A percentile compares a stretch with the other conserved stretches of the same genome.
These are phyloP conservation scores for Sardinella longiceps DNA, from an alignment of 2,797 vertebrate species.

Conservation along the genomic window DNA sequence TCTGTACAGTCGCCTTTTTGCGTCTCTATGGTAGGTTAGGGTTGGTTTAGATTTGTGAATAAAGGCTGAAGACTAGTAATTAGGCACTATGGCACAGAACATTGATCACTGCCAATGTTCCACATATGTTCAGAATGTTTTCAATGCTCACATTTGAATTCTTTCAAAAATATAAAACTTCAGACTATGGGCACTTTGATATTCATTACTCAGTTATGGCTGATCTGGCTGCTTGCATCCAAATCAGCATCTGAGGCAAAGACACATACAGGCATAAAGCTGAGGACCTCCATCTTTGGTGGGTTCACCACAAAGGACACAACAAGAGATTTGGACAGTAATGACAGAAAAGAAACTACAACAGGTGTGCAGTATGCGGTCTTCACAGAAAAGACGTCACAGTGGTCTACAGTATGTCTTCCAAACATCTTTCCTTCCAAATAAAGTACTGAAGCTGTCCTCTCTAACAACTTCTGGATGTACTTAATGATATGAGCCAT, in stretches of 20 bases:
- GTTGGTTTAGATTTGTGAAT: background rate
- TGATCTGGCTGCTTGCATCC: background rate
- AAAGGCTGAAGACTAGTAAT: background rate
- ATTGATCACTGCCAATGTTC: slow-evolving; percentile 27
- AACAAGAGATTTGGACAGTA: background rate
- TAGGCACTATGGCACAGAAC: slow-evolving; percentile 35
- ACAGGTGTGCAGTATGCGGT: background rate
- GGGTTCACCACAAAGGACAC: slow-evolving; percentile 9
- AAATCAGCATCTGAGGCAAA: background rate
- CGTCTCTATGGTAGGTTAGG: background rate
- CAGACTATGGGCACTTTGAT: slow-evolving; percentile 15
- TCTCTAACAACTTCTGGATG: background rate
- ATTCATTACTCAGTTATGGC: background rate
- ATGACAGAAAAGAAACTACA: background rate
- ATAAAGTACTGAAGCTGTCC: slow-evolving; percentile 15
- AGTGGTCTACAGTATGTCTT: slow-evolving; percentile 10
- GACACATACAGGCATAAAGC: slow-evolving; percentile 19
- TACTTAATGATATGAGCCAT: background rate
- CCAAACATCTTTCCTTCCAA: slow-evolving; percentile 20
- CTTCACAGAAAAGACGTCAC: slow-evolving; percentile 5
- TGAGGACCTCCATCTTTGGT: slow-evolving; percentile 25
- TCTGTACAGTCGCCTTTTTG: background rate
- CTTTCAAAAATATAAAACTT: slow-evolving; percentile 16
- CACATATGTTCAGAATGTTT: slow-evolving; percentile 40
- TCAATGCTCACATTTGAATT: slow-evolving; percentile 35